Evolutionary conservation across 2,888 invertebrate genomes (phyloP).

Genomic region (Hipparchia semele): DNA sequence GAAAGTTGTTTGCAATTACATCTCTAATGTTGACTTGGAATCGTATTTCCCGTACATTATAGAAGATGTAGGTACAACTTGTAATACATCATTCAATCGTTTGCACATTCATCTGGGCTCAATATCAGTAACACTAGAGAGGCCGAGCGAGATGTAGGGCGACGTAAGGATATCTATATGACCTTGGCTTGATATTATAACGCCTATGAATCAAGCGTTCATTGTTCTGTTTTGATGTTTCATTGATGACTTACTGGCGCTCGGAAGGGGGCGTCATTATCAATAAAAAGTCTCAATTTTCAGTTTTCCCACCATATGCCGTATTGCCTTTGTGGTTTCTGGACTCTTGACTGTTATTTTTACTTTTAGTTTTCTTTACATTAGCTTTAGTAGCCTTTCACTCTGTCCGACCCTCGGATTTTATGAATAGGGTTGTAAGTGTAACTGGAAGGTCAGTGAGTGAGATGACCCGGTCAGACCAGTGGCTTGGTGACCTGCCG

Average conservation of each 20-base stretch:
- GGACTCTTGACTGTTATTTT: neutral
- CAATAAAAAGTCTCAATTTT: neutral
- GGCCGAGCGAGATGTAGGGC: conserved; percentile 35
- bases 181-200: conserved; percentile 57
- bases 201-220: conserved; percentile 35
- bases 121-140: conserved; percentile 22
- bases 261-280: neutral
- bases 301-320: too few species aligned
- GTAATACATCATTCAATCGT: neutral
- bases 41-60: conserved; percentile 13
- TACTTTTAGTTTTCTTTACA: neutral
- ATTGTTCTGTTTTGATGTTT: conserved; percentile 3
- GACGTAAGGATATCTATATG: conserved; percentile 49
- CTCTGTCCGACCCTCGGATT: neutral
- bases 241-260: neutral
- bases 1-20: conserved; percentile 25
- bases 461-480: too few species aligned
- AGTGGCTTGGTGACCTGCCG: too few species aligned
- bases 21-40: conserved; percentile 2
- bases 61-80: neutral
- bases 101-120: conserved; percentile 1
- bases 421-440: too few species aligned
- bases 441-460: too few species aligned
- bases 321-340: neutral
- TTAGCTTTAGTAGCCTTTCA: neutral